Evolutionary conservation across 2,888 invertebrate species (phyloP), one percentile per base, ranked within the genome.

Genomic region (Pachymerium ferrugineum): DNA sequence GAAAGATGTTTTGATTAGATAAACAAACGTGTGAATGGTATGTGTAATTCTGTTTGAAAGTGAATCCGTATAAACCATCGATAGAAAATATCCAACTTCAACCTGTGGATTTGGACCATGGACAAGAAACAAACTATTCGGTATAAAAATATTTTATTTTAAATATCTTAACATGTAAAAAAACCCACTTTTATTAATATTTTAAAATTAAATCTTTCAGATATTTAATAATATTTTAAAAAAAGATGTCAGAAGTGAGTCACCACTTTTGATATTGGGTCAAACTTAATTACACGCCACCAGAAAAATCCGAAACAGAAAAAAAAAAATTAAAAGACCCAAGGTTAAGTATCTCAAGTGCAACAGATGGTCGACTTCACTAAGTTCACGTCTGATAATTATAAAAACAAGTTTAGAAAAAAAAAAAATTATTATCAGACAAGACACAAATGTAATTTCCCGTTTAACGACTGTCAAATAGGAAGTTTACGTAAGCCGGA

Each of bases 41-140:
- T 47, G 47, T 16, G 22, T 47, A 47, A 1, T 47, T 47, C 19
- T 22, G 47, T 16, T 47, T 16, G 47, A 8, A 6, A 47, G 47
- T 47, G n/a, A 47, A 47, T 6, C 16, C 16, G 22, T 14, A n/a
- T n/a, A n/a, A n/a, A n/a, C n/a, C n/a, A n/a, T n/a, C n/a, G n/a
- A n/a, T 16, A 47, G 47, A 16, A 47, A 47, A 47, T 47, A 14
- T 16, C 22, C 47, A 47, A 47, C 47, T 47, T 47, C 47, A 47
- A 47, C 47, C 47, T 47, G 47, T 47, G 47, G 47, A 47, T 47
- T 47, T 47, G 47, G 47, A 22, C 47, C 47, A 47, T 47, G 47
- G 47, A 47, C 47, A 47, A 47, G 47, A 47, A 47, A 47, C 16
- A 47, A 47, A 47, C 16, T 19, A 19, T 47, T 47, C 47, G 47